phyloP scores from a whole-genome alignment of 2,888 invertebrate species.

The Coecobrya sp. region DNA sequence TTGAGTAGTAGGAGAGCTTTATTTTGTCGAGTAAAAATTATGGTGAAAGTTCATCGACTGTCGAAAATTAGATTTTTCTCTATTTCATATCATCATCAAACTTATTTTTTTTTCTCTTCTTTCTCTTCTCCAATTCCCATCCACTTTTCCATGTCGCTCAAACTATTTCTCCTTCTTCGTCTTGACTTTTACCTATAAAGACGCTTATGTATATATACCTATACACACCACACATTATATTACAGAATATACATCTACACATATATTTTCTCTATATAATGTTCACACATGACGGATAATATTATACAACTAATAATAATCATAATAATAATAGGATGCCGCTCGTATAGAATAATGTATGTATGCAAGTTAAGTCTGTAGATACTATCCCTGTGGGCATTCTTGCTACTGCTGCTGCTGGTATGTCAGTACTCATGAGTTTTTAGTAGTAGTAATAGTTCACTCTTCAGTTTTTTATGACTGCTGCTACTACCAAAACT shows the following conservation, averaged over 20 bases:
- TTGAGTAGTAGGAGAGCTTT: not conserved
- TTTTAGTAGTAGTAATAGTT: constrained; percentile 5
- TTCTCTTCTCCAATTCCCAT: constrained; percentile 11
- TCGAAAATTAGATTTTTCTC: constrained; percentile 76
- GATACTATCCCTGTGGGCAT: not conserved
- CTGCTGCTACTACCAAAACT: constrained; percentile 36
- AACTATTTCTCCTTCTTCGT: not conserved
- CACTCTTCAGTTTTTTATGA: constrained; percentile 45
- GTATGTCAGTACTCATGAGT: not conserved
- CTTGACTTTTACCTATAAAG: not conserved
- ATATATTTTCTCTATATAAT: not conserved
- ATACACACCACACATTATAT: not conserved
- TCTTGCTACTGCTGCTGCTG: not conserved
- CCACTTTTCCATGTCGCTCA: constrained; percentile 5
- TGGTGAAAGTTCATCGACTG: constrained; percentile 71
- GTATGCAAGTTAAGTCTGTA: not conserved
- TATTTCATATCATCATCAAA: constrained; percentile 62
- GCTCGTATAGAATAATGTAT: not conserved
- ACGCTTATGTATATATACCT: not conserved
- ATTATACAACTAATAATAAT: constrained; percentile 1
- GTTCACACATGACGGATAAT: constrained; percentile 21
- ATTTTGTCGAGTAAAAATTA: constrained; percentile 52
- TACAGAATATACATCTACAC: not conserved
- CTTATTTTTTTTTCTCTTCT: constrained; percentile 19
- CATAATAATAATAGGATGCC: not conserved